Evolutionary conservation across 2,797 vertebrate species (phyloP), one percentile per base, ranked within the genome.

Genomic region (Protosalanx chinensis): DNA sequence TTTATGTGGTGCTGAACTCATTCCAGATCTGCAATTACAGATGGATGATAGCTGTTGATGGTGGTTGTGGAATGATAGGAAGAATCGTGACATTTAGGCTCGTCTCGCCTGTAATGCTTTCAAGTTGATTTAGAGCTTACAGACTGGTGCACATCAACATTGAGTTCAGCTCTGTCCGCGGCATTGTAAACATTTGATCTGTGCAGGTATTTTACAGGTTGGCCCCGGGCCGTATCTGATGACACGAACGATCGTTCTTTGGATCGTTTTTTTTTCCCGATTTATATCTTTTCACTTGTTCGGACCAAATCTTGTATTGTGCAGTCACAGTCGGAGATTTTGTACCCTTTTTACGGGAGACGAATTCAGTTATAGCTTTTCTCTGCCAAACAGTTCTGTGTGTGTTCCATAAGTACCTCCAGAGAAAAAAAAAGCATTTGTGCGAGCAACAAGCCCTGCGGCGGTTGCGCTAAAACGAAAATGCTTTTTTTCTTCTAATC

Each of bases 391-490:
- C 92, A 93, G 91, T 92, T 93, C 79, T 91, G 78, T 93, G 80
- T 93, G 88, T 94, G 90, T 94, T 93, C 91, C 92, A 94, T 94
- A 90, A 92, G 89, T 92, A 91, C 82, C 91, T 82, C 90, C 90
- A 91, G 86, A 86, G 86, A 85, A 86, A 89, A 92, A 93, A 93
- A 94, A 94, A 93, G 92, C 93, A 93, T 94, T 93, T 93, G 91
- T 87, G 90, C 81, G 89, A 91, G 93, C 93, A 94, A 93, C 89
- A 84, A 82, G 23, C 23, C 91, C 91, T 90, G 89, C 86, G 89
- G 91, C 89, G 79, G 91, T 93, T 93, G 93, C 91, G 29, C 89
- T 87, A 88, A 91, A 46, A 88, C 86, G 81, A 92, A 91, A 94
- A 93, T 93, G 92, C 92, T 92, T 93, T 92, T 93, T 80, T 90